Evolutionary conservation across 2,797 vertebrate genomes (phyloP).

Genomic region (Strix occidentalis): DNA sequence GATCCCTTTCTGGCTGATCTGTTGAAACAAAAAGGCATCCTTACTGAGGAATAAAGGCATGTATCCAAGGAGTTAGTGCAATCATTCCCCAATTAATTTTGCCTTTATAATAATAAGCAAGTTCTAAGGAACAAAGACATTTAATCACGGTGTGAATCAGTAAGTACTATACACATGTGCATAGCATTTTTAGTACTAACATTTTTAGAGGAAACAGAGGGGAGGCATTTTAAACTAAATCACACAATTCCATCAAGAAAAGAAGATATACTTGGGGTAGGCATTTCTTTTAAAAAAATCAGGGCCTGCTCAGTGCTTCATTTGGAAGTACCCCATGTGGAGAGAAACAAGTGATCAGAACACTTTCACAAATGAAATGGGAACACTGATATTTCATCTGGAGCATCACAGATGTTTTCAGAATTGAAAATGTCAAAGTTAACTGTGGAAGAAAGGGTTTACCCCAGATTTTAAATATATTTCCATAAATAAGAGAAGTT

Average conservation of each 20-base stretch:
- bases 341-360: not conserved
- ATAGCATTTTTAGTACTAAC: not conserved
- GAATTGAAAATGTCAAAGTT: not conserved
- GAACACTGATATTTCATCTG: not conserved
- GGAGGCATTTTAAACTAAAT: not conserved
- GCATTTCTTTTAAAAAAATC: not conserved
- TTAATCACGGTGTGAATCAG: not conserved
- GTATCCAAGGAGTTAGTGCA: not conserved
- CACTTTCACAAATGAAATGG: not conserved
- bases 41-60: not conserved
- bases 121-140: not conserved
- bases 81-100: not conserved
- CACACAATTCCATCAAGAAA: not conserved
- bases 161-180: not conserved
- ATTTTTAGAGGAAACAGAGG: not conserved
- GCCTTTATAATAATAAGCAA: not conserved
- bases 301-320: not conserved
- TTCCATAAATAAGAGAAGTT: not conserved
- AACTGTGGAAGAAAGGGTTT: not conserved
- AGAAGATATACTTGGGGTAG: not conserved
- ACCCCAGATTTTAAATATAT: not conserved
- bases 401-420: not conserved
- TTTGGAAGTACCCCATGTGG: not conserved
- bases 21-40: not conserved
- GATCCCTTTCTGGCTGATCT: not conserved